Base-by-base conservation (phyloP, 2,888 invertebrate species). In the Schrankia costaestrigalis region DNA sequence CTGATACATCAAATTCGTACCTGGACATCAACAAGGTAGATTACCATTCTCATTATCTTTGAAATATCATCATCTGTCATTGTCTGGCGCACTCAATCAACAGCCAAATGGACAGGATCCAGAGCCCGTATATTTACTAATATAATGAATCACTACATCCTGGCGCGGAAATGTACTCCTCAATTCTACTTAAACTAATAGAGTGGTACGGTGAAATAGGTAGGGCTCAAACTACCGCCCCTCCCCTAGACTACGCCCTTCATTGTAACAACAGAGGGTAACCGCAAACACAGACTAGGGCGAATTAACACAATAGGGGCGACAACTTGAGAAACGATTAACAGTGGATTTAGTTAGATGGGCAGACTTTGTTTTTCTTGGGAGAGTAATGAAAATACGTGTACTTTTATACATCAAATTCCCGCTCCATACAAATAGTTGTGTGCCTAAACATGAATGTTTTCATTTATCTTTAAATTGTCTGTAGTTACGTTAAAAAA, bases 101-200 rank as follows among this genome's bases (percentile, higher is more conserved):
- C 38, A 31, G 26, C 5, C 39, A 40, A 37, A 27, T n/a, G n/a
- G n/a, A 47, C 32, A 28, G 21, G 22, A 26, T 24, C 32, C 38
- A 22, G 24, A 1, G 2, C 12, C 11, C 24, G 30, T 28, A 33
- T 24, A 37, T 23, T n/a, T n/a, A n/a, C n/a, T n/a, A n/a, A n/a
- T 24, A 33, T 30, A 31, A 46, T 22, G 5, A 25, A 18, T 27
- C 23, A 31, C 8, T 7, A 6, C 11, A 13, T 25, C 11, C 24
- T 22, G 27, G 14, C 11, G 31, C 9, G 25, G 23, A 56, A 43
- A 46, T n/a, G 18, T 27, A 25, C 33, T 35, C 22, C 23, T 39
- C 40, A 38, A 40, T 55, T 29, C 15, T 31, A 43, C 38, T 42
- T 41, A 39, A 44, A 41, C 23, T 46, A 54, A 46, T 40, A 40